Conservation (phyloP, 2,113 vertebrate genomes). For the Oceanodroma tethys region DNA sequence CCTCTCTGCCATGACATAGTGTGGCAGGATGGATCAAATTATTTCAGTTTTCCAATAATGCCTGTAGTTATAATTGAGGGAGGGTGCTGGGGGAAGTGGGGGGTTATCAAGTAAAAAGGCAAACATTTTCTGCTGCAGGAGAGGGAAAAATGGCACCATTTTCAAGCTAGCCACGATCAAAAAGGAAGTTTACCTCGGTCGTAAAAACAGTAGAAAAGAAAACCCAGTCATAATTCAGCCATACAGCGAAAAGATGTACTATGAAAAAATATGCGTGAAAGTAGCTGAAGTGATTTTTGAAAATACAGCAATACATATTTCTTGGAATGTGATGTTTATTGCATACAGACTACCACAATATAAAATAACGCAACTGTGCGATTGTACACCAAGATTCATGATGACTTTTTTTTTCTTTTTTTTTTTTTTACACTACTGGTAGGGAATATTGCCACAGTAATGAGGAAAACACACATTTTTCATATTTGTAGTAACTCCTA, state of each 20-base stretch:
- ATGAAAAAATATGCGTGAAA: neutral
- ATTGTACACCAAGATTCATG: neutral
- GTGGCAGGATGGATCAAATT: neutral
- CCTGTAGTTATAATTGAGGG: neutral
- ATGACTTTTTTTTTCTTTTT: neutral
- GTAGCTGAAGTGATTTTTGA: neutral
- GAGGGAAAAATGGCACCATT: neutral
- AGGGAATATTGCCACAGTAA: slow-evolving; percentile 18
- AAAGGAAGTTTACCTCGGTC: neutral
- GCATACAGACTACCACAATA: neutral
- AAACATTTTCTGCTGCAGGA: neutral
- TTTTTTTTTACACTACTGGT: neutral
- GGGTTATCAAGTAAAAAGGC: neutral
- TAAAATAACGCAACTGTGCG: neutral
- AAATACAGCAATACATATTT: slow-evolving; percentile 22
- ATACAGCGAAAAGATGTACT: slow-evolving; percentile 24
- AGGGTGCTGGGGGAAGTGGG: neutral
- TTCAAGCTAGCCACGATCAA: neutral
- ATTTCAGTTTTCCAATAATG: neutral
- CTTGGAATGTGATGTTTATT: slow-evolving; percentile 29
- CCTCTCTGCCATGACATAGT: fast-evolving
- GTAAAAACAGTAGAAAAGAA: slow-evolving; percentile 25
- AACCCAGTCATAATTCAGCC: neutral
- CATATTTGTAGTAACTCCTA: slow-evolving; percentile 5
- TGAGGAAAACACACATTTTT: slow-evolving; percentile 43